Conservation (phyloP, 2,113 vertebrate genomes). For the Chrysochloris asiatica region DNA sequence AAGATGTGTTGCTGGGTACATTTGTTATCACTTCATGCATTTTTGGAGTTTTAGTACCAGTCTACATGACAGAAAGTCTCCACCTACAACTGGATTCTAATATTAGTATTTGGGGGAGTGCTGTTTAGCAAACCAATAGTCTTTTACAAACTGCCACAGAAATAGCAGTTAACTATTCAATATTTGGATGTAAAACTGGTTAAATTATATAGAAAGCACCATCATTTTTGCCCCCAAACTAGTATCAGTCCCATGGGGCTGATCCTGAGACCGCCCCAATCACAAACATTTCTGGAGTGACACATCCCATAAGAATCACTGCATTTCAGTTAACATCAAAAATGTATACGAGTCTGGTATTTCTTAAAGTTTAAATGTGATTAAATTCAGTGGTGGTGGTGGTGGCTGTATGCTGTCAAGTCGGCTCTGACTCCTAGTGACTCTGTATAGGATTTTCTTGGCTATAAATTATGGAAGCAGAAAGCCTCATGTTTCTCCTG, state of each 20-base stretch:
- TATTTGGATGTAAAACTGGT: background rate
- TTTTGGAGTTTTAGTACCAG: conserved; percentile 43
- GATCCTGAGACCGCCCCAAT: background rate
- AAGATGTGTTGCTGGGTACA: background rate
- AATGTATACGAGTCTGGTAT: background rate
- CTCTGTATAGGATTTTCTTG: too few relatives aligned
- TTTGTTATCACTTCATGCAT: conserved; percentile 6
- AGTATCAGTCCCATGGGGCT: background rate
- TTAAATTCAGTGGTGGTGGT: conserved; percentile 7
- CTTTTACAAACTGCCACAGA: conserved; percentile 41
- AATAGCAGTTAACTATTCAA: conserved; percentile 7
- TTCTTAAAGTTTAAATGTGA: background rate
- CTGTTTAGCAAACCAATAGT: conserved; percentile 25
- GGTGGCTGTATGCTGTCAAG: too few relatives aligned
- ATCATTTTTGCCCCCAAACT: background rate
- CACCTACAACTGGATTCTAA: conserved; percentile 67
- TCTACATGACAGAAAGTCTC: conserved; percentile 57
- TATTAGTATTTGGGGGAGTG: conserved; percentile 60
- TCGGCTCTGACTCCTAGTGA: too few relatives aligned
- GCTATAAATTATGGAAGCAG: too few relatives aligned
- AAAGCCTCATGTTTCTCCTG: too few relatives aligned
- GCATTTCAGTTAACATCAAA: background rate
- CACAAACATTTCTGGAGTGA: background rate
- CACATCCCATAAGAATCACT: background rate
- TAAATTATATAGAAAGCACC: background rate